A percentile compares a stretch with the other conserved stretches of the same genome.
phyloP scores from a whole-genome alignment of 2,888 invertebrate species.

The Herminia tarsipennalis region DNA sequence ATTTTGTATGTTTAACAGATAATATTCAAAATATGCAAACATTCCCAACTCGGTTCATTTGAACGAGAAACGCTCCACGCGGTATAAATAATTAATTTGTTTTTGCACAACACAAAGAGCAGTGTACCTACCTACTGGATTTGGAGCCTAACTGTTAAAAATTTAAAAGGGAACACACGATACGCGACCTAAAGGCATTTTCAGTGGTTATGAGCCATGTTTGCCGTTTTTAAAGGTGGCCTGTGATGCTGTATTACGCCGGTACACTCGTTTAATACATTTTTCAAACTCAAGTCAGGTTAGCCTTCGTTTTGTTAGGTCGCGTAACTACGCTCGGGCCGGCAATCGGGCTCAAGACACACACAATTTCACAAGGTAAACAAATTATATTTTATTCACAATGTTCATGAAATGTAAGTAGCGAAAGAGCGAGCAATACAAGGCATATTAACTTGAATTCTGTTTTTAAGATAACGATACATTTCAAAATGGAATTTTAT shows the following conservation, averaged over 20 bases:
- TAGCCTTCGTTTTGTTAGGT: conserved; percentile 1
- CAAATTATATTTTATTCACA: too few relatives aligned
- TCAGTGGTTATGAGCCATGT: conserved; percentile 55
- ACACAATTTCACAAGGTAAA: neutral
- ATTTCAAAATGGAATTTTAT: too few relatives aligned
- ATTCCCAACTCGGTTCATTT: conserved; percentile 56
- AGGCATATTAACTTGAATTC: too few relatives aligned
- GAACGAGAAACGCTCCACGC: conserved; percentile 52
- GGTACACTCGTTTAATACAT: conserved; percentile 5
- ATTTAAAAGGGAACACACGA: conserved; percentile 63
- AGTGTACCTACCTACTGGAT: conserved; percentile 52
- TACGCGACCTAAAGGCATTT: conserved; percentile 49
- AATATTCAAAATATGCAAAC: conserved; percentile 55
- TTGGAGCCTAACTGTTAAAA: conserved; percentile 62
- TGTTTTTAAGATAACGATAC: too few relatives aligned
- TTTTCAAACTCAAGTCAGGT: conserved; percentile 3
- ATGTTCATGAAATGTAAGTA: too few relatives aligned
- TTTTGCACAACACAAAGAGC: conserved; percentile 67
- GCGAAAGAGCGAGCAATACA: too few relatives aligned
- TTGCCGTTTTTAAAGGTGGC: conserved; percentile 31
- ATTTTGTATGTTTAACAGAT: conserved; percentile 41
- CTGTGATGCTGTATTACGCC: conserved; percentile 8
- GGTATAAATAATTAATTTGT: conserved; percentile 76
- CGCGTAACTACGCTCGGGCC: neutral
- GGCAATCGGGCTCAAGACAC: neutral